Evolutionary conservation across 2,888 invertebrate genomes (phyloP).

Genomic region (Eristalis pertinax): DNA sequence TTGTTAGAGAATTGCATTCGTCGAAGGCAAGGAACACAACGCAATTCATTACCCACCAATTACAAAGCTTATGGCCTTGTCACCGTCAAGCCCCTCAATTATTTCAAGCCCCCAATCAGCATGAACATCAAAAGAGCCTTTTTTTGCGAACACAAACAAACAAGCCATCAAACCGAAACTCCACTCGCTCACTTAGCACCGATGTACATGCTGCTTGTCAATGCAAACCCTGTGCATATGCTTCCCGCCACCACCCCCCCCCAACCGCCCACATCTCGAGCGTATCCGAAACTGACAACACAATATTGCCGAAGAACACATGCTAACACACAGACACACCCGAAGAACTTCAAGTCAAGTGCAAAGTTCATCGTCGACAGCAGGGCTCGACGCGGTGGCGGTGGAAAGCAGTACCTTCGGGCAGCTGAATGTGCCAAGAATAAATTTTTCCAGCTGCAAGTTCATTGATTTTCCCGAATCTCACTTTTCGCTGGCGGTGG

Average conservation of each 20-base stretch:
- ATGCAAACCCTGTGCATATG: constrained; percentile 55
- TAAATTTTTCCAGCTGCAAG: constrained; percentile 61
- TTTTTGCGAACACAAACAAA: no score
- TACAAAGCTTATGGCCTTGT: no score
- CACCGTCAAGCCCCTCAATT: no score
- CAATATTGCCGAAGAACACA: constrained; percentile 63
- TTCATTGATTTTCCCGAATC: constrained; percentile 72
- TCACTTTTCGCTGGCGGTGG: constrained; percentile 38
- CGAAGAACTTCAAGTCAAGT: constrained; percentile 64
- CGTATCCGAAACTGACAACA: constrained; percentile 62
- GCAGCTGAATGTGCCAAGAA: constrained; percentile 68
- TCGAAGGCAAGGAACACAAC: no score
- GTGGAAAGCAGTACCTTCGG: constrained; percentile 25
- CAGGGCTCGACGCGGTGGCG: constrained; percentile 18
- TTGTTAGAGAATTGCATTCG: no score
- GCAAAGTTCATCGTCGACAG: constrained; percentile 68
- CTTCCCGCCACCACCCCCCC: constrained; percentile 29
- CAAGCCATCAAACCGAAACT: background rate
- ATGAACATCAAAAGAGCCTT: no score
- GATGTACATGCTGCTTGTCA: constrained; percentile 27
- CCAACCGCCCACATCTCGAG: background rate
- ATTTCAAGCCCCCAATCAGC: no score
- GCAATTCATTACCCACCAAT: no score
- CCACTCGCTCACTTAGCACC: background rate
- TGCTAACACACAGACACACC: constrained; percentile 53